Evolutionary conservation across 2,797 vertebrate species (phyloP).

Genomic region (Otolemur crassicaudatus): DNA sequence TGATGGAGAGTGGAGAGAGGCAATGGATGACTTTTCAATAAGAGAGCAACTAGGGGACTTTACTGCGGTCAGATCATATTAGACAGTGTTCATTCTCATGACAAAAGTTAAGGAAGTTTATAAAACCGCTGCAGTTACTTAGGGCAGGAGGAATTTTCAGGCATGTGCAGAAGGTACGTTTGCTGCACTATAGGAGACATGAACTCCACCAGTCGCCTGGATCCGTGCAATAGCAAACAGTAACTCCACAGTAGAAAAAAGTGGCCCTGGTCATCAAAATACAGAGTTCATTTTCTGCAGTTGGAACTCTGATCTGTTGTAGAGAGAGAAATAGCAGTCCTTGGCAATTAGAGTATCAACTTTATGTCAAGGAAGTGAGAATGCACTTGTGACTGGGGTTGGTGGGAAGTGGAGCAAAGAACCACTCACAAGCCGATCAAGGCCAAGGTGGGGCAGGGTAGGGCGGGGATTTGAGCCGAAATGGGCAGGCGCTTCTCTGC

Average conservation of each 20-base stretch:
- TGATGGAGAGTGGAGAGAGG: background rate
- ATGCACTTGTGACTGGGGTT: constrained; percentile 25
- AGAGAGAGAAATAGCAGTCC: constrained; percentile 11
- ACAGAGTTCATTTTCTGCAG: background rate
- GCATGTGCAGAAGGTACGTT: background rate
- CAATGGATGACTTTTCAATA: background rate
- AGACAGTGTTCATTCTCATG: background rate
- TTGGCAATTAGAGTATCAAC: background rate
- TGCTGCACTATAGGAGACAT: background rate
- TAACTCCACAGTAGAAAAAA: background rate
- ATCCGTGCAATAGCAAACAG: background rate
- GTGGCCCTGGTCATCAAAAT: background rate
- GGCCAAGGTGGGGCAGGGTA: background rate
- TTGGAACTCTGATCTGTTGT: constrained; percentile 10
- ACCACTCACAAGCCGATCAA: constrained; percentile 41
- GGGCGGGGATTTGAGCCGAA: background rate
- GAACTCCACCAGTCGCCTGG: background rate
- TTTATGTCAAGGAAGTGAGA: constrained; percentile 64
- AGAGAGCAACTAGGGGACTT: background rate
- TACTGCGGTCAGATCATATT: background rate
- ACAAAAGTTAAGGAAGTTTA: background rate
- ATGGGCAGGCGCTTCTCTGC: background rate
- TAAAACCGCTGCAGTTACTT: background rate
- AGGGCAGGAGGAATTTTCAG: background rate
- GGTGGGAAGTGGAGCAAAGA: constrained; percentile 58